Evolutionary conservation across 2,797 vertebrate genomes (phyloP), one percentile per base, ranked within the genome.

Genomic region (Rhynchotus rufescens): DNA sequence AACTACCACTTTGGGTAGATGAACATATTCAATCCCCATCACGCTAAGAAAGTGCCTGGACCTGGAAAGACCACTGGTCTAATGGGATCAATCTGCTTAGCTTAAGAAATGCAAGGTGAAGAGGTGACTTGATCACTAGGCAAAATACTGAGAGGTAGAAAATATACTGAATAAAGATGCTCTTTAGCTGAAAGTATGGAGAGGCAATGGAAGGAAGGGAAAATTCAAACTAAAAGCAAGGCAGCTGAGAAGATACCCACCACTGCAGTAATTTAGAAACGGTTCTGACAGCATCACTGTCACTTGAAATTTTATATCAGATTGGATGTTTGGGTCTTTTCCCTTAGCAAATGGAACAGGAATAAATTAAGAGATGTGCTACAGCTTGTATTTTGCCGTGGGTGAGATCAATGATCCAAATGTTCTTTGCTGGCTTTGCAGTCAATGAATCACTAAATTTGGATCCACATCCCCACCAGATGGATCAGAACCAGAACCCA

Each of bases 381-480:
- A 62, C 80, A 80, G 91, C 84, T 91, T 92, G 85, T 72, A 71
- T 92, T 95, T 92, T 86, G 91, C 94, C 47, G 15, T 72, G 91
- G 90, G 90, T 89, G 83, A 94, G 88, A 94, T 94, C 86, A 21
- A 93, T 93, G 88, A 94, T 89, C 96, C 90, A 92, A 95, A 92
- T 94, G 96, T 91, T 96, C 92, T 93, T 77, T 92, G 89, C 92
- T 86, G 82, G 84, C 92, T 96, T 87, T 92, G 87, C 90, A 96
- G 90, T 89, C 94, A 96, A 92, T 92, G 93, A 95, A 90, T 94
- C 95, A 95, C 88, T 95, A 83, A 83, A 93, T 90, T 92, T 94
- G 94, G 93, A 92, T 86, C 91, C 76, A 86, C 76, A 56, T 34
- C 73, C 82, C 75, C 90, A 87, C 60, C 88, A 91, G 88, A 90